phyloP scores from a whole-genome alignment of 1,140 invertebrate genomes.

The Dendrolimus punctatus region DNA sequence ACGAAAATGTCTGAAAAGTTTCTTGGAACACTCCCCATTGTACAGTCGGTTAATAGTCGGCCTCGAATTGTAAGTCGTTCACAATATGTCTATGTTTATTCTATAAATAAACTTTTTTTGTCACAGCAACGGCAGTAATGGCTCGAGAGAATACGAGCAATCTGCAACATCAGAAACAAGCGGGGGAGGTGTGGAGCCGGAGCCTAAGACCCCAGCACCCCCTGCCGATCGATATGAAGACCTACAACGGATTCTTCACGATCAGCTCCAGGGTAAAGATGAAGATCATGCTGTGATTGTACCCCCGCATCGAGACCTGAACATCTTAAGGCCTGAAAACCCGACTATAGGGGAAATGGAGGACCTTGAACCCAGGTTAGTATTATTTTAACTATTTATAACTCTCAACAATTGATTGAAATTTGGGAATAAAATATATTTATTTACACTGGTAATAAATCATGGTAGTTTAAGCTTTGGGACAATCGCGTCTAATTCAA shows the following conservation, averaged over 20 bases:
- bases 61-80: neutral
- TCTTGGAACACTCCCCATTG: too few species aligned
- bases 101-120: constrained; percentile 11
- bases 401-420: neutral
- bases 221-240: constrained; percentile 60
- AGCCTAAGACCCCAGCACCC: constrained; percentile 42
- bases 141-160: constrained; percentile 55
- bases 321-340: constrained; percentile 68
- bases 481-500: too few species aligned
- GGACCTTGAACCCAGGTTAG: constrained; percentile 75
- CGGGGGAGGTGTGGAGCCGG: constrained; percentile 37
- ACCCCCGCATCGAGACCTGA: constrained; percentile 69
- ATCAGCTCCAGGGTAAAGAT: constrained; percentile 44
- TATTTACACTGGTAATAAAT: too few species aligned
- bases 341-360: constrained; percentile 78
- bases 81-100: neutral
- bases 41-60: too few species aligned
- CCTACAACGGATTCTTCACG: constrained; percentile 45
- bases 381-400: neutral
- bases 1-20: too few species aligned
- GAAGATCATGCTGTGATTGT: constrained; percentile 72
- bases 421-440: neutral
- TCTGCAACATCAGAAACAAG: constrained; percentile 53
- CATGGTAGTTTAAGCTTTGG: too few species aligned
- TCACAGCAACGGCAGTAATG: constrained; percentile 49